Evolutionary conservation across 2,888 invertebrate species (phyloP).

Genomic region (Fragum fragum): DNA sequence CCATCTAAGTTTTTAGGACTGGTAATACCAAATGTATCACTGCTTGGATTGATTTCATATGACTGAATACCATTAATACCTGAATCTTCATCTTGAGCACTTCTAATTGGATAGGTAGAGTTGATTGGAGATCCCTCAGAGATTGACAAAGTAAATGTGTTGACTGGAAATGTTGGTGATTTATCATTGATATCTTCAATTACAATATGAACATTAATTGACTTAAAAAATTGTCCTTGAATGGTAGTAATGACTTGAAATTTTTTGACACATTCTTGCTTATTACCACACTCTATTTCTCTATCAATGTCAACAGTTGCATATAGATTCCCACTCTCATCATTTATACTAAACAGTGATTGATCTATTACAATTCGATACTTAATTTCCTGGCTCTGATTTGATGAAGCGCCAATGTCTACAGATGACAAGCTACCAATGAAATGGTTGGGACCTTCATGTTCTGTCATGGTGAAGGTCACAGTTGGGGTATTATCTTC

Average conservation of each 20-base stretch:
- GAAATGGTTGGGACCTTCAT: conserved; percentile 19
- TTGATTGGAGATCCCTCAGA: conserved; percentile 53
- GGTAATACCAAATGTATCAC: conserved; percentile 51
- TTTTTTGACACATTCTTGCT: conserved; percentile 43
- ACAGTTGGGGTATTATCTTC: conserved; percentile 43
- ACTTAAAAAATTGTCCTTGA: conserved; percentile 47
- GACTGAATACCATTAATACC: conserved; percentile 58
- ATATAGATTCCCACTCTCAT: conserved; percentile 47
- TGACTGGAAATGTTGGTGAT: conserved; percentile 66
- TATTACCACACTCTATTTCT: conserved; percentile 51
- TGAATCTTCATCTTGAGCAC: conserved; percentile 60
- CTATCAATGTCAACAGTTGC: conserved; percentile 62
- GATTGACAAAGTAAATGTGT: conserved; percentile 38
- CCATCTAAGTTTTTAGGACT: conserved; percentile 44
- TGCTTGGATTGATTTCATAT: conserved; percentile 54
- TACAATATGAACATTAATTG: conserved; percentile 68
- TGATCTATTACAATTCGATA: conserved; percentile 35
- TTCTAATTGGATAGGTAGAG: conserved; percentile 36
- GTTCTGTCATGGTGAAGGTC: conserved; percentile 55
- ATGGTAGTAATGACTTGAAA: conserved; percentile 48
- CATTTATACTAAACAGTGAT: conserved; percentile 53
- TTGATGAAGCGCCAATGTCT: conserved; percentile 36
- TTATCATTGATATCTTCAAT: conserved; percentile 76
- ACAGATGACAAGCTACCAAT: conserved; percentile 50
- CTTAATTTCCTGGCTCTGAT: conserved; percentile 27